Percentiles rank a stretch among this genome's conserved stretches.
These are phyloP conservation scores for Heliconius sara DNA, from an alignment of 2,888 invertebrate species.

Conservation along the genomic window DNA sequence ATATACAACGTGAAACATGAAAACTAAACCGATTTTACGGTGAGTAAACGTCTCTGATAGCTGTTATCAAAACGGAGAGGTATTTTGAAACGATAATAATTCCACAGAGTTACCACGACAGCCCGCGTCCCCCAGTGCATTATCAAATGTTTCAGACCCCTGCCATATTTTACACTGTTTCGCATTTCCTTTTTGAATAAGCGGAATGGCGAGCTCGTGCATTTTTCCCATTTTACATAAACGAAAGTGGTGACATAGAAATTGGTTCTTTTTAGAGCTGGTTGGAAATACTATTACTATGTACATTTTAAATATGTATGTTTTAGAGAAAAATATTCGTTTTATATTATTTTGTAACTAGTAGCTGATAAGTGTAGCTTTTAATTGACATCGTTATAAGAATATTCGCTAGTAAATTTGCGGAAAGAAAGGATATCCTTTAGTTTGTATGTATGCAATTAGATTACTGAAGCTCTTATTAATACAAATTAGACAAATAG, in stretches of 20 bases:
- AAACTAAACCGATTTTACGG: neutral
- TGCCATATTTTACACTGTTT: constrained; percentile 70
- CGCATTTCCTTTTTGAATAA: constrained; percentile 58
- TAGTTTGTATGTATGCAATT: too few relatives aligned
- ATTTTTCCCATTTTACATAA: constrained; percentile 27
- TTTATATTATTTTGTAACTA: neutral
- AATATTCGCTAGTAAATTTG: neutral
- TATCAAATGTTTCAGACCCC: constrained; percentile 43
- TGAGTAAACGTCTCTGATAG: constrained; percentile 7
- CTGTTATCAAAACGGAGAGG: constrained; percentile 18
- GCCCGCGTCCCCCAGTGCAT: constrained; percentile 12
- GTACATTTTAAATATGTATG: neutral
- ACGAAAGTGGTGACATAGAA: constrained; percentile 20
- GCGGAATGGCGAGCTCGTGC: constrained; percentile 59
- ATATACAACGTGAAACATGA: neutral
- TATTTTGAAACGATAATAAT: constrained; percentile 23
- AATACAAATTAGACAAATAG: too few relatives aligned
- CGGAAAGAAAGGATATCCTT: neutral
- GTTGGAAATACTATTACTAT: neutral
- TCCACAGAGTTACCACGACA: constrained; percentile 25
- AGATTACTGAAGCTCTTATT: too few relatives aligned
- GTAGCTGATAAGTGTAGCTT: neutral
- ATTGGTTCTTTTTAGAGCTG: neutral
- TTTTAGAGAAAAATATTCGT: neutral
- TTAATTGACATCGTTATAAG: neutral